phyloP scores from a whole-genome alignment of 2,797 vertebrate genomes.

The Acanthurus tractus region DNA sequence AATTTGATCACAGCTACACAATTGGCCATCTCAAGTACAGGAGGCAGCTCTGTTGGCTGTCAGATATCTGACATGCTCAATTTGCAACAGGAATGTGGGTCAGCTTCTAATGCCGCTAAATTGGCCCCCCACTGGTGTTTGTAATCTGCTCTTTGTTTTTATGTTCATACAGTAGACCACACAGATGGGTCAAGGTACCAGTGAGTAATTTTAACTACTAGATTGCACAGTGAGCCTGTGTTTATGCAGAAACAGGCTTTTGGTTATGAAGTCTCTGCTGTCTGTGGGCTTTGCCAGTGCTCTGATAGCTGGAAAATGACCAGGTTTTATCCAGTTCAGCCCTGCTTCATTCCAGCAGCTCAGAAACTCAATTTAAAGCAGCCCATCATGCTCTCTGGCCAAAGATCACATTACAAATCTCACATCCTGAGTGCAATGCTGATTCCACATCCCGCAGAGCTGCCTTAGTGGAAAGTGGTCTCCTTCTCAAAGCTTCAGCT shows the following conservation, averaged over 20 bases:
- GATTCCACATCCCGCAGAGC: constrained; percentile 52
- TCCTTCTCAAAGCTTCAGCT: constrained; percentile 49
- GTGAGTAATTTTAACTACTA: constrained; percentile 46
- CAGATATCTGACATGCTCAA: constrained; percentile 50
- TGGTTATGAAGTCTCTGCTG: constrained; percentile 46
- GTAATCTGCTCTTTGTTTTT: constrained; percentile 67
- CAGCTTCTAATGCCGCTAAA: constrained; percentile 65
- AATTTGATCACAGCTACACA: constrained; percentile 29
- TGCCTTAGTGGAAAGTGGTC: constrained; percentile 65
- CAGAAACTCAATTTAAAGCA: constrained; percentile 71
- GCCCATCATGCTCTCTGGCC: constrained; percentile 50
- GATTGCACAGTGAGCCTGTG: constrained; percentile 41
- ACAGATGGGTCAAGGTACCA: constrained; percentile 46
- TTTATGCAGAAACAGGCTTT: constrained; percentile 58
- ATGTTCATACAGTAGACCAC: constrained; percentile 37
- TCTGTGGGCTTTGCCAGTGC: constrained; percentile 35
- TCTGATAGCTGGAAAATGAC: constrained; percentile 44
- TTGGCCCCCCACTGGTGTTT: constrained; percentile 59
- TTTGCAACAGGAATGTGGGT: constrained; percentile 68
- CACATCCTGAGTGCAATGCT: constrained; percentile 54
- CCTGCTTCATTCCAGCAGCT: constrained; percentile 58
- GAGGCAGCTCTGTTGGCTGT: constrained; percentile 29
- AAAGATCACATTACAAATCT: constrained; percentile 69
- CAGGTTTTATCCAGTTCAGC: constrained; percentile 55
- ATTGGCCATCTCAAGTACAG: constrained; percentile 50